Base-by-base conservation (phyloP, 2,113 vertebrate species). In the Pardalotus punctatus region DNA sequence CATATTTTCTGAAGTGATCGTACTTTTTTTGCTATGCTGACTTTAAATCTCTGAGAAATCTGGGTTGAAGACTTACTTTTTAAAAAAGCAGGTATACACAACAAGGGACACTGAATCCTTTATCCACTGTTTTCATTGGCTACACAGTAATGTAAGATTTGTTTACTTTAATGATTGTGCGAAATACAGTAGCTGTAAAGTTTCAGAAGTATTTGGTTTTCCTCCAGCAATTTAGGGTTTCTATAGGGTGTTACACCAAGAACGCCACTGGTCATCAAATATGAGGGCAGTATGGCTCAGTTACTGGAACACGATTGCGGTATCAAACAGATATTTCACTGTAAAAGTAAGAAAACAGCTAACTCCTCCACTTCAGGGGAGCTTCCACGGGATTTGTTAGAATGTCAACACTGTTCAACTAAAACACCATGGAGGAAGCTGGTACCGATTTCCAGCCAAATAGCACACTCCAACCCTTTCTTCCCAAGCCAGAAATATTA, bases 401-500 rank as follows among this genome's bases (percentile, higher is more conserved):
- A 98, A 98, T 98, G 98, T 98, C 98, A 98, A 98, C 98, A 98
- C 97, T 53, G 96, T 94, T 98, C 97, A 98, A 98, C 97, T 95
- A 97, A 98, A 98, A 98, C 98, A 98, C 88, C 92, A 72, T 92
- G 96, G 97, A 98, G 98, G 98, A 98, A 98, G 97, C 97, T 98
- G 97, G 98, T 98, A 98, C 98, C 97, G 72, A 97, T 90, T 97
- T 97, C 92, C 96, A 96, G 98, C 98, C 97, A 97, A 98, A 96
- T 60, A 97, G 97, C 93, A 98, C 97, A 97, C 96, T 97, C 35
- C 28, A 83, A 87, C 18, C 27, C 97, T 98, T 98, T 98, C 96
- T 98, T 98, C 98, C 94, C 61, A 89, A 97, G 98, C 98, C 98
- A 98, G 98, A 98, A 98, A 98, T 98, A 98, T 97, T 97, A 98